Conservation (phyloP, 1,140 invertebrate genomes). For the Cotesia chilonis region DNA sequence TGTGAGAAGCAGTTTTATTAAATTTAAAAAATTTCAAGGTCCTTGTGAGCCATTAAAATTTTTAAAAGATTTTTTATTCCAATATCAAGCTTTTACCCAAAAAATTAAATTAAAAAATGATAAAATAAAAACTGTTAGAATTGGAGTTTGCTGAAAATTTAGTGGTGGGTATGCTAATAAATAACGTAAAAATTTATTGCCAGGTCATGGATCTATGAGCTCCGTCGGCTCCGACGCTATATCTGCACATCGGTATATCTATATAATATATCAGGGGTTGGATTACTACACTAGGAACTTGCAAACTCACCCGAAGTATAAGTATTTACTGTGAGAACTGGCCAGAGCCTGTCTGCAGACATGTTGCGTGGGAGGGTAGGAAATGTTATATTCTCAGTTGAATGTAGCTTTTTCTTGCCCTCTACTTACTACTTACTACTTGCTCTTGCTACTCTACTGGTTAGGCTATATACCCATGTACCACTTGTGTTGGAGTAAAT, state of each 20-base stretch:
- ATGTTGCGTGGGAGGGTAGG: constrained; percentile 15
- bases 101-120: no score
- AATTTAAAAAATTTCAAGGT: no score
- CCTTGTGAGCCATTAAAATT: no score
- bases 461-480: not conserved
- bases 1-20: no score
- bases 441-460: not conserved
- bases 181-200: constrained; percentile 59
- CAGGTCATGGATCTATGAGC: constrained; percentile 54
- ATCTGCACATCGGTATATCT: not conserved
- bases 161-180: constrained; percentile 45
- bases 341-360: constrained; percentile 49
- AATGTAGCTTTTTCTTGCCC: constrained; percentile 6
- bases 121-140: constrained; percentile 12
- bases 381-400: not conserved
- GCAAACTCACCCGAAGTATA: constrained; percentile 64
- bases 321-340: constrained; percentile 66
- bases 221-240: constrained; percentile 14
- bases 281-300: constrained; percentile 58
- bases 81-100: no score
- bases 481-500: constrained; percentile 27
- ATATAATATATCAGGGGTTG: constrained; percentile 36
- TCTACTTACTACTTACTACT: not conserved
- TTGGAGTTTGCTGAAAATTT: not conserved
- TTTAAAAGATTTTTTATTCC: no score